Evolutionary conservation across 2,888 invertebrate species (phyloP), one percentile per base, ranked within the genome.

Genomic region (Lasioglossum pauxillum): DNA sequence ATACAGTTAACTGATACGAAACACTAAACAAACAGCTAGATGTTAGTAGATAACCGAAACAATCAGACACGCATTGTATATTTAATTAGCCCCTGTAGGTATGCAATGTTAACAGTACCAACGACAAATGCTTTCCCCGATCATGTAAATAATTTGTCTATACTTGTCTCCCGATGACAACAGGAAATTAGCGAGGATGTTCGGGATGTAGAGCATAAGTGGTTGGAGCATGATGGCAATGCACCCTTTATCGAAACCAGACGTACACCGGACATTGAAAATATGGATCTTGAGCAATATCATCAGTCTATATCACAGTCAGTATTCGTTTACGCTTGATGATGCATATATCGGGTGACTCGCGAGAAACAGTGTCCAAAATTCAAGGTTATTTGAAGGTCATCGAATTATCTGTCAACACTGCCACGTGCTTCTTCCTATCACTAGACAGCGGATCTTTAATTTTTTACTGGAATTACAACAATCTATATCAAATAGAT

Each of bases 261-360:
- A 93, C 96, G 97, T 89, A 97, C 97, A 75, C 97, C 97, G 19
- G 97, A 97, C 93, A 97, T 97, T 92, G 98, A 98, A 94, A 97
- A 97, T 91, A 97, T 97, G 95, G 98, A 98, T 93, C 95, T 98
- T 94, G 98, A 98, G 91, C 97, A 97, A 94, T 98, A 97, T 94
- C 97, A 98, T 95, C 97, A 97, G 92, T 98, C 98, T 60, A 97
- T 98, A 94, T 97, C 97, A 92, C 97, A 97, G 98, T 98, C 95
- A 96, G 97, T 96, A 86, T 85, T 35, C 10, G 53, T 44, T 60
- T 77, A 27, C 23, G 49, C 84, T 73, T 78, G 1, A 19, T 27
- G 2, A 60, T n/a, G 31, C 46, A 53, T 41, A 49, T 60, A 72
- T 16, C 14, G 64, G 31, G 64, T 64, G 31, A 31, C 14, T 31